phyloP scores from a whole-genome alignment of 2,113 vertebrate genomes.

The Chaetops frenatus region DNA sequence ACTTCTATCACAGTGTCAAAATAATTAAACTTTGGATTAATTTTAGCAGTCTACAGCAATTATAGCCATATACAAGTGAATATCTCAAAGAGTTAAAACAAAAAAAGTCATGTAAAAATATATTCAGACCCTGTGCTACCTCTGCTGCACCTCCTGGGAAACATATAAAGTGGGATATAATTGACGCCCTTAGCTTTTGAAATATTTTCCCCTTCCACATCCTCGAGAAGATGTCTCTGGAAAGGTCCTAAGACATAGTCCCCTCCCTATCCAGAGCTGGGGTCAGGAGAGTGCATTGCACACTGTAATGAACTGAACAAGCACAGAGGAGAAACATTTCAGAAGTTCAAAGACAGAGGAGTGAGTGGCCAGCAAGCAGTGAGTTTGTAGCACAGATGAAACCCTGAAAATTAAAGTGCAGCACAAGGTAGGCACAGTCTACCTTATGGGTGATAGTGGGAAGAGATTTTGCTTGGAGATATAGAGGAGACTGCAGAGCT shows the following conservation, averaged over 20 bases:
- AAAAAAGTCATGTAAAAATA: background rate
- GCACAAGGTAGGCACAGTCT: background rate
- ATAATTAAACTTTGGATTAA: background rate
- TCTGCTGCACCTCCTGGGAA: background rate
- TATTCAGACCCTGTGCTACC: background rate
- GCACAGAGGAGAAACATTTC: background rate
- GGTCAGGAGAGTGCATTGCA: background rate
- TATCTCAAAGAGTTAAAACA: background rate
- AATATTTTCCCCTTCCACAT: background rate
- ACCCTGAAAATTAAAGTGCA: background rate
- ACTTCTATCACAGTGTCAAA: background rate
- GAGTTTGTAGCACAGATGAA: background rate
- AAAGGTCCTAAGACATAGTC: background rate
- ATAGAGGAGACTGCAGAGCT: background rate
- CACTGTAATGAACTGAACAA: background rate
- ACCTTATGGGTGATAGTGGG: accelerated
- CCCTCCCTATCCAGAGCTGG: background rate
- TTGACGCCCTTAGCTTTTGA: background rate
- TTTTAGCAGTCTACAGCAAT: background rate
- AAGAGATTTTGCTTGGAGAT: background rate
- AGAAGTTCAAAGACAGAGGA: background rate
- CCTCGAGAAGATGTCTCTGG: background rate
- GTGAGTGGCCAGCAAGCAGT: background rate
- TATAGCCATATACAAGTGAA: background rate
- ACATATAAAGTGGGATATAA: background rate